Percentiles rank a stretch among this genome's conserved stretches.
Evolutionary conservation across 1,140 invertebrate genomes (phyloP).

Genomic region (Psix sp.): DNA sequence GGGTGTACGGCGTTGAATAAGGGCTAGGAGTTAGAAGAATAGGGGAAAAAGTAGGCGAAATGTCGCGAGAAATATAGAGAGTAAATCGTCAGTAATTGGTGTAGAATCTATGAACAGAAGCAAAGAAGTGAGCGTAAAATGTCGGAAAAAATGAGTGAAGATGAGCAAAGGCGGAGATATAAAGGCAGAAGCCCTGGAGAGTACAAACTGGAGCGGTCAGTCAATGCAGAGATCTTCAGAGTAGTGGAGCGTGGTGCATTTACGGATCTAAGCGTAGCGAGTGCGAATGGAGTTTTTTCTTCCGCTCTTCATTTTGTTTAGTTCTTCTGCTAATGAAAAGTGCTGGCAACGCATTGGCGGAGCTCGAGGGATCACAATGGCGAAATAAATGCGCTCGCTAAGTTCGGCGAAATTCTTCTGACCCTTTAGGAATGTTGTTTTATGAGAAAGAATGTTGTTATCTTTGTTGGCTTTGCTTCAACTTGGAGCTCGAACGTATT

Average conservation of each 20-base stretch:
- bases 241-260: conserved; percentile 36
- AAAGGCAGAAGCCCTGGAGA: conserved; percentile 31
- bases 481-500: no score
- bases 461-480: no score
- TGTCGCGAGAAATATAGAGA: conserved; percentile 26
- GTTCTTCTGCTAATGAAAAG: conserved; percentile 53
- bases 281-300: conserved; percentile 56
- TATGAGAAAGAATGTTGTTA: no score
- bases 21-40: no score
- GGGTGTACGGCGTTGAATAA: no score
- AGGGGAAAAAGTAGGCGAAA: conserved; percentile 11
- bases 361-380: conserved; percentile 42
- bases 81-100: conserved; percentile 46
- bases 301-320: conserved; percentile 52
- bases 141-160: conserved; percentile 22
- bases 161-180: conserved; percentile 15
- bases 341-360: conserved; percentile 40
- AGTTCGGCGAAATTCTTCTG: conserved; percentile 68
- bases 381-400: conserved; percentile 64
- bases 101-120: conserved; percentile 34
- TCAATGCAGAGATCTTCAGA: conserved; percentile 36
- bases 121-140: conserved; percentile 34
- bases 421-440: conserved; percentile 53
- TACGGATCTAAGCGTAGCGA: conserved; percentile 46
- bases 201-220: conserved; percentile 42